phyloP scores from a whole-genome alignment of 2,888 invertebrate genomes.

The Priocnemis perturbator region DNA sequence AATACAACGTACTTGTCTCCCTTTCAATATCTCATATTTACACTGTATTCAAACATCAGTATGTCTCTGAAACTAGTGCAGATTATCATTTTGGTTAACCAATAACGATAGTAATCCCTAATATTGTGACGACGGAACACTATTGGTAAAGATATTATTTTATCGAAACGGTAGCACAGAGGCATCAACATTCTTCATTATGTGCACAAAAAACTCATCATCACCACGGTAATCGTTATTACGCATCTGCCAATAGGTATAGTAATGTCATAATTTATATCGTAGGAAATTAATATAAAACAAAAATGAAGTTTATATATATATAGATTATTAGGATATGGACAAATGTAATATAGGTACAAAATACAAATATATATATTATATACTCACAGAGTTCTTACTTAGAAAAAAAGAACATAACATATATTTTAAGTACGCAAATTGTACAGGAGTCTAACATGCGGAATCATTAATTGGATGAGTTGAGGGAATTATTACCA shows the following conservation, averaged over 20 bases:
- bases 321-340: slow-evolving; percentile 29
- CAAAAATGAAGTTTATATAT: slow-evolving; percentile 43
- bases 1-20: no score
- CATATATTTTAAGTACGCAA: slow-evolving; percentile 46
- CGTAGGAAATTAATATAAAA: slow-evolving; percentile 48
- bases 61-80: no score
- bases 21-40: no score
- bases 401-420: slow-evolving; percentile 28
- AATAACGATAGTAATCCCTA: no score
- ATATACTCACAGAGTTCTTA: slow-evolving; percentile 46
- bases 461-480: slow-evolving; percentile 23
- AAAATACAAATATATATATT: slow-evolving; percentile 43
- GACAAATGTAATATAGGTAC: slow-evolving; percentile 48
- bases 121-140: no score
- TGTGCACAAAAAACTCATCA: slow-evolving; percentile 23
- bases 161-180: slow-evolving; percentile 4
- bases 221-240: slow-evolving; percentile 13
- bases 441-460: slow-evolving; percentile 44
- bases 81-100: no score
- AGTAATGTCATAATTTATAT: slow-evolving; percentile 35
- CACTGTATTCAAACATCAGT: no score
- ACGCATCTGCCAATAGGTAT: slow-evolving; percentile 32
- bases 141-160: no score
- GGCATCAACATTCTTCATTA: slow-evolving; percentile 23
- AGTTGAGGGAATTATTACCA: slow-evolving; percentile 16